phyloP scores from a whole-genome alignment of 2,888 invertebrate species.

The Drosophila cyrtoloma region DNA sequence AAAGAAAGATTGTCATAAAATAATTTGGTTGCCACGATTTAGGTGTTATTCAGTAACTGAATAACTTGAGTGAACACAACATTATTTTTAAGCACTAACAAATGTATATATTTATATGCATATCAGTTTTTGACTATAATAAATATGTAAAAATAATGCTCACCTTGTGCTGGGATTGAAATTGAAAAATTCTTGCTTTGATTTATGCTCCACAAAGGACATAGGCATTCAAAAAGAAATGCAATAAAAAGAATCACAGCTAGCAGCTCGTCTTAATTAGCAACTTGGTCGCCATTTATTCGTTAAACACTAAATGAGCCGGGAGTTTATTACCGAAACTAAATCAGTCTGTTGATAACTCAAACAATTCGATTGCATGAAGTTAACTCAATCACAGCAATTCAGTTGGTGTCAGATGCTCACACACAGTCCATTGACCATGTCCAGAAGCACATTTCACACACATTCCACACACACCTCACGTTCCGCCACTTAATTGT shows the following conservation, averaged over 20 bases:
- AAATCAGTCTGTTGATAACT: constrained; percentile 34
- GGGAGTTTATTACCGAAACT: constrained; percentile 26
- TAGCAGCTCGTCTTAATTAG: neutral
- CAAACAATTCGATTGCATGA: constrained; percentile 52
- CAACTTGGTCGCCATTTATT: constrained; percentile 36
- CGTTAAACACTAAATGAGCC: constrained; percentile 21
- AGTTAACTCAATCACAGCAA: constrained; percentile 74
- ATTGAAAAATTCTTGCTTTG: neutral
- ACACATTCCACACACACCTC: constrained; percentile 27
- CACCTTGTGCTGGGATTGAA: constrained; percentile 22
- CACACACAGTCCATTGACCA: constrained; percentile 6
- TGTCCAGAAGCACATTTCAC: constrained; percentile 5
- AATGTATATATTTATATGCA: neutral
- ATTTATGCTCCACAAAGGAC: neutral
- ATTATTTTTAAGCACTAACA: neutral
- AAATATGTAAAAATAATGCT: constrained; percentile 5
- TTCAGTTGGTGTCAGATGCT: constrained; percentile 46
- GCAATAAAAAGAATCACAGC: constrained; percentile 44
- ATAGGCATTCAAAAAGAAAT: constrained; percentile 15
- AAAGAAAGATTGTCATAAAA: neutral
- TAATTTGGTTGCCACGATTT: neutral
- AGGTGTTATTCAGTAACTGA: neutral
- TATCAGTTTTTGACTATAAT: neutral
- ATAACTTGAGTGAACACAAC: neutral
- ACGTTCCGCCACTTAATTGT: constrained; percentile 67